Evolutionary conservation across 2,113 vertebrate species (phyloP).

Genomic region (Perca schrenkii): DNA sequence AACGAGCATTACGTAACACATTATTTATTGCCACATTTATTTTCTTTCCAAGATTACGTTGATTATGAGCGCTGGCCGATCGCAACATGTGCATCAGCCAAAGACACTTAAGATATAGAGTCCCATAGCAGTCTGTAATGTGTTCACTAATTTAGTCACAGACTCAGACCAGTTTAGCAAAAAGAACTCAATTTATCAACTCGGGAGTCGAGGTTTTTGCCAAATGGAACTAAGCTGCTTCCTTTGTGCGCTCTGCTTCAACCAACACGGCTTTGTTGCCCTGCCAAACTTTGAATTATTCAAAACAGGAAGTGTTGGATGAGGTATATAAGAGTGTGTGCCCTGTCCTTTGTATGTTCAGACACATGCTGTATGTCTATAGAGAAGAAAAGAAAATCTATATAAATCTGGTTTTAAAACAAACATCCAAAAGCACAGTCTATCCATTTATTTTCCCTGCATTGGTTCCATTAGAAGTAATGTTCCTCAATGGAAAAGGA

Average conservation of each 20-base stretch:
- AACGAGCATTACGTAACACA: conserved; percentile 71
- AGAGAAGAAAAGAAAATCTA: conserved; percentile 18
- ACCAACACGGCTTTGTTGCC: conserved; percentile 35
- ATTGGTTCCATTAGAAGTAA: conserved; percentile 63
- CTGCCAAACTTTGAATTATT: conserved; percentile 14
- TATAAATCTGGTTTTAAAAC: conserved; percentile 61
- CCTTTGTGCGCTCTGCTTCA: conserved; percentile 46
- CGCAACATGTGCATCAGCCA: conserved; percentile 28
- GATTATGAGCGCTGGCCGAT: conserved; percentile 54
- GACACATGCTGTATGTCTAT: conserved; percentile 35
- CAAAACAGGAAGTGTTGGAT: conserved; percentile 55
- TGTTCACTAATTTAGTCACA: conserved; percentile 53
- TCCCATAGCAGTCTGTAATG: conserved; percentile 73
- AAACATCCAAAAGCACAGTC: conserved; percentile 77
- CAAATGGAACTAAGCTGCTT: conserved; percentile 48
- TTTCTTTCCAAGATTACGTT: conserved; percentile 46
- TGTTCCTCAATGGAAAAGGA: conserved; percentile 58
- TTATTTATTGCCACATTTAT: conserved; percentile 79
- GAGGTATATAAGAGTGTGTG: conserved; percentile 73
- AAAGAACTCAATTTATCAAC: conserved; percentile 20
- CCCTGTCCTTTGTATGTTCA: conserved; percentile 36
- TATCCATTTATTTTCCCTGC: conserved; percentile 77
- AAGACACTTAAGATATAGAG: conserved; percentile 59
- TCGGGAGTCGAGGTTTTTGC: conserved; percentile 23
- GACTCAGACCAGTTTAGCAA: conserved; percentile 42